Base-by-base conservation (phyloP, 2,797 vertebrate genomes). In the Astyanax mexicanus region DNA sequence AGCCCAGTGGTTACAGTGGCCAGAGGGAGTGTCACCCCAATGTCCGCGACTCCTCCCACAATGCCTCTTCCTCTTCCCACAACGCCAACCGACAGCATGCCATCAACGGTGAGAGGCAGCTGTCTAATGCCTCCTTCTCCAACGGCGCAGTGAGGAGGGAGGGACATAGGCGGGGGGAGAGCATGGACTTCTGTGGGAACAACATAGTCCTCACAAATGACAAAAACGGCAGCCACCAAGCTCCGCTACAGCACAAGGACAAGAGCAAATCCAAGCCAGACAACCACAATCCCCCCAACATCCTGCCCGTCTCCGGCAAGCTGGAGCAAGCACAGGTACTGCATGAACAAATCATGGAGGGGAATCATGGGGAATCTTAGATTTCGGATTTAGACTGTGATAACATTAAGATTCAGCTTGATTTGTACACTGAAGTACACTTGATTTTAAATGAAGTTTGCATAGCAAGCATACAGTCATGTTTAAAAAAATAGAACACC, bases 241-340 rank as follows among this genome's bases (percentile, higher is more conserved):
- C 90, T 8, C 91, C 67, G 3, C 91, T 54, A n/a, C 94, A 93
- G 32, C 95, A 95, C 86, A 90, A 93, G 37, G 95, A 95, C 72
- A 80, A 78, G 65, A 72, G 62, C 45, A 73, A 70, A 58, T 65
- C 81, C 68, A 83, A 79, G 64, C 45, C 77, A 4, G 76, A 85
- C 66, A 83, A 83, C 73, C 82, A 85, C 58, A 83, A 84, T 65
- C 93, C 93, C 78, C 93, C 94, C 74, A 95, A 95, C 90, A 94
- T 95, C 82, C 80, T 94, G 87, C 93, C 94, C 4, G 86, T 94
- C 79, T 95, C 94, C 37, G 94, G 94, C 79, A 95, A 95, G 55
- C 89, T 95, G 82, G 94, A 96, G 76, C 93, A 95, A 93, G 94
- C 94, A 60, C 79, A 83, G 82, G 81, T 78, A 77, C 72, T 38